These are phyloP conservation scores for Alouatta palliata DNA, from an alignment of 2,113 vertebrate species.

Conservation along the genomic window DNA sequence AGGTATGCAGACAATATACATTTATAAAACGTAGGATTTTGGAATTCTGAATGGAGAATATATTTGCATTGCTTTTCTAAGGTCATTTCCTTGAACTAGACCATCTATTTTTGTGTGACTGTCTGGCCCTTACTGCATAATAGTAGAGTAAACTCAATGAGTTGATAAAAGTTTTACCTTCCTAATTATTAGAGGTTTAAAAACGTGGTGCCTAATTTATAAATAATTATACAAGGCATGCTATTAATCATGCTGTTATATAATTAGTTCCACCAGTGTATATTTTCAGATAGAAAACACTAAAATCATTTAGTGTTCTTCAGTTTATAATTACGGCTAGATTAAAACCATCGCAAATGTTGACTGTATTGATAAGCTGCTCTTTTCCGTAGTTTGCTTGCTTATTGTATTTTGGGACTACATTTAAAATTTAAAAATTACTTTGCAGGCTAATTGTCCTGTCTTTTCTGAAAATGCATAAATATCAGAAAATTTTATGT, in stretches of 20 bases:
- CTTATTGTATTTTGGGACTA: background rate
- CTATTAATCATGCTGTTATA: conserved; percentile 69
- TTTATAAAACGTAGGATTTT: background rate
- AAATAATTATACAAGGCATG: conserved; percentile 68
- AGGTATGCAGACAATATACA: no score
- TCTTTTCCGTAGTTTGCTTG: conserved; percentile 15
- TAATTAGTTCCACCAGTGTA: conserved; percentile 65
- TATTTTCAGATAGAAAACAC: conserved; percentile 56
- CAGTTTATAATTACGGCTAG: conserved; percentile 64
- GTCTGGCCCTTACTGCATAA: background rate
- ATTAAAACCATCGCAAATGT: conserved; percentile 56
- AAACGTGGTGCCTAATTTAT: conserved; percentile 51
- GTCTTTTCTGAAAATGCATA: background rate
- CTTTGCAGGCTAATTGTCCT: background rate
- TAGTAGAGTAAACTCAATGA: background rate
- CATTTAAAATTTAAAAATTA: background rate
- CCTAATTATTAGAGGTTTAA: conserved; percentile 44
- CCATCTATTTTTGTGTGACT: background rate
- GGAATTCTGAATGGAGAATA: background rate
- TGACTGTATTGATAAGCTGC: conserved; percentile 64
- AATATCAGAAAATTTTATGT: background rate
- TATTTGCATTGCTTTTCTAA: background rate
- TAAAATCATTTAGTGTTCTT: conserved; percentile 56
- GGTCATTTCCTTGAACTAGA: background rate
- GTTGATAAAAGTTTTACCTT: conserved; percentile 48